Base-by-base conservation (phyloP, 53 echinoderm and acorn worm genomes). In the Echinarachnius parma region DNA sequence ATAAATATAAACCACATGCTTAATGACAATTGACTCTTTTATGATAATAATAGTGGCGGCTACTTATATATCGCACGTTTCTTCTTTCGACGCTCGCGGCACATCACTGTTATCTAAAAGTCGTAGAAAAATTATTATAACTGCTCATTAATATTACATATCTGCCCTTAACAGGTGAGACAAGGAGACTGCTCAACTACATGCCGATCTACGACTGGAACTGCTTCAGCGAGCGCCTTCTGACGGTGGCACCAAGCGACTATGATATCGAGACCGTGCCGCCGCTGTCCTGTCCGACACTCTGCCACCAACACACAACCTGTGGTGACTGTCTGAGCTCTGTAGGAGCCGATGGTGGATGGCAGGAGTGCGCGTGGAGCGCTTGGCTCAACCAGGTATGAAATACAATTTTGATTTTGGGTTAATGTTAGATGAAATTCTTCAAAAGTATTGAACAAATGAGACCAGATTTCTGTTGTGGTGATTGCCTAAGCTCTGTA, bases 351-450 rank as follows among this genome's bases (percentile, higher is more conserved):
- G 92, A 88, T 21, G 91, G 91, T 0, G 98, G 91, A 9, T 88
- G 88, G 88, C 82, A 92, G 50, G 82, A 82, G 49, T 92, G 91
- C 52, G 61, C 82, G 44, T 98, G 98, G 98, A 98, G 98, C 35
- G 53, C 54, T 16, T 62, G 61, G n/a, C 66, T 98, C 9, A 80
- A 80, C 31, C 68, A 87, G 87, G 96, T 95, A 58, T 50, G 67
- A 31, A n/a, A n/a, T n/a, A n/a, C n/a, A n/a, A n/a, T n/a, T n/a
- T n/a, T n/a, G n/a, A n/a, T n/a, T n/a, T n/a, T n/a, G n/a, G n/a
- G n/a, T n/a, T n/a, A n/a, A n/a, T n/a, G n/a, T n/a, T n/a, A n/a
- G n/a, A n/a, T n/a, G n/a, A n/a, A n/a, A n/a, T n/a, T n/a, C n/a
- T n/a, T n/a, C n/a, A n/a, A n/a, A n/a, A n/a, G n/a, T n/a, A n/a